Conservation (phyloP, 2,797 vertebrate species). For the Babyrousa celebensis region DNA sequence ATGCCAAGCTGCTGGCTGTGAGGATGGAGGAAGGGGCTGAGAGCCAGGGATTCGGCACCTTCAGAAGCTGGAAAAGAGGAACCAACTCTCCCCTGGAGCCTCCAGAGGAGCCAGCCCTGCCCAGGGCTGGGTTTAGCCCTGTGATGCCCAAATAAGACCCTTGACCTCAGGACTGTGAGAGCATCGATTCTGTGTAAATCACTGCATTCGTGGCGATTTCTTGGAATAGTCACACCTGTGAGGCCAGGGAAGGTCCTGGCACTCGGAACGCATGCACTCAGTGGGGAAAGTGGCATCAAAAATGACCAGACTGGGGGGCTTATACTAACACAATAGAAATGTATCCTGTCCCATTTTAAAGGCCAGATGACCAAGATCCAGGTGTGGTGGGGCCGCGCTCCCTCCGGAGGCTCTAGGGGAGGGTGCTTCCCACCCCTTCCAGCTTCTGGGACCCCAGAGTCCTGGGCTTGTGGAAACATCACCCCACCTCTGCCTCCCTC, state of each 20-base stretch:
- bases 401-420: background rate
- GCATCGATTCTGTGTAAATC: background rate
- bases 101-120: fast-evolving
- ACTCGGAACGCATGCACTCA: too few species aligned
- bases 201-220: background rate
- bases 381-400: background rate
- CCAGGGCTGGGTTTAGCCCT: background rate
- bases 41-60: fast-evolving
- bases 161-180: background rate
- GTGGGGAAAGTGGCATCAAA: too few species aligned
- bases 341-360: background rate
- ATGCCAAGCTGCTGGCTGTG: background rate
- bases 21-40: background rate
- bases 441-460: background rate
- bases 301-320: background rate
- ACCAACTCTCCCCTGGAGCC: fast-evolving
- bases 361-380: background rate
- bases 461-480: fast-evolving
- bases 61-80: background rate
- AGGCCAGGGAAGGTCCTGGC: background rate
- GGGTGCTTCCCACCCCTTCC: background rate
- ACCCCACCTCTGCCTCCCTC: background rate
- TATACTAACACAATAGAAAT: background rate
- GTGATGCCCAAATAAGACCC: background rate
- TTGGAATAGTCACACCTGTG: background rate